Conservation (phyloP, 2,113 vertebrate species). For the Brachionichthys hirsutus region DNA sequence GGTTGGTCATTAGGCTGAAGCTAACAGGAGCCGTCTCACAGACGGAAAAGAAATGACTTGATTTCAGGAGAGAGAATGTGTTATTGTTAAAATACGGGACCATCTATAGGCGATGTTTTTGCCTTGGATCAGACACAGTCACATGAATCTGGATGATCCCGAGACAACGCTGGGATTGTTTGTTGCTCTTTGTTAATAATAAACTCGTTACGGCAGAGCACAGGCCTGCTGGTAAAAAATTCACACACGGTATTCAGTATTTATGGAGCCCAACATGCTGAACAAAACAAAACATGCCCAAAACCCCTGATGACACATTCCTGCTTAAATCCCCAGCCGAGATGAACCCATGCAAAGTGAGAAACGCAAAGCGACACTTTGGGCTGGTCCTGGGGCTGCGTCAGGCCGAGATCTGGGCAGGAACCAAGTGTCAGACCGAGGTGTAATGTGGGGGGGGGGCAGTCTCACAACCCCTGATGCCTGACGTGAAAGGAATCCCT, state of each 20-base stretch:
- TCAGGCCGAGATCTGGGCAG: constrained; percentile 38
- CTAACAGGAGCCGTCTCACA: constrained; percentile 49
- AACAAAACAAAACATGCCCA: constrained; percentile 10
- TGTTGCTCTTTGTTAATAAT: constrained; percentile 13
- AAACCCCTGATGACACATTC: constrained; percentile 20
- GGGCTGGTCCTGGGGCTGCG: constrained; percentile 19
- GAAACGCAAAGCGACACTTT: constrained; percentile 48
- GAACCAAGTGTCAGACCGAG: constrained; percentile 41
- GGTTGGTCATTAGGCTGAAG: constrained; percentile 49
- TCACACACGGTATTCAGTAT: constrained; percentile 37
- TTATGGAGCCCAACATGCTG: constrained; percentile 28
- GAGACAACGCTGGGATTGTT: constrained; percentile 6
- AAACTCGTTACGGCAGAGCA: constrained; percentile 3
- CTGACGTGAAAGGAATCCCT: constrained; percentile 44
- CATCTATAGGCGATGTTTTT: constrained; percentile 27
- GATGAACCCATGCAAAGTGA: constrained; percentile 23
- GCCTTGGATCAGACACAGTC: constrained; percentile 7
- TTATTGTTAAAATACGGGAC: constrained; percentile 46
- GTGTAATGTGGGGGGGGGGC: constrained; percentile 25
- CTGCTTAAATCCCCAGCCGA: constrained; percentile 23
- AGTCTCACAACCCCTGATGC: constrained; percentile 17
- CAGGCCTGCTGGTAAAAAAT: constrained; percentile 44
- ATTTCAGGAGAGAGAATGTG: constrained; percentile 15
- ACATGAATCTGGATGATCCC: constrained; percentile 4
- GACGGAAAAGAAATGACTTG: constrained; percentile 36